phyloP scores from a whole-genome alignment of 2,113 vertebrate genomes.

The Panurus biarmicus region DNA sequence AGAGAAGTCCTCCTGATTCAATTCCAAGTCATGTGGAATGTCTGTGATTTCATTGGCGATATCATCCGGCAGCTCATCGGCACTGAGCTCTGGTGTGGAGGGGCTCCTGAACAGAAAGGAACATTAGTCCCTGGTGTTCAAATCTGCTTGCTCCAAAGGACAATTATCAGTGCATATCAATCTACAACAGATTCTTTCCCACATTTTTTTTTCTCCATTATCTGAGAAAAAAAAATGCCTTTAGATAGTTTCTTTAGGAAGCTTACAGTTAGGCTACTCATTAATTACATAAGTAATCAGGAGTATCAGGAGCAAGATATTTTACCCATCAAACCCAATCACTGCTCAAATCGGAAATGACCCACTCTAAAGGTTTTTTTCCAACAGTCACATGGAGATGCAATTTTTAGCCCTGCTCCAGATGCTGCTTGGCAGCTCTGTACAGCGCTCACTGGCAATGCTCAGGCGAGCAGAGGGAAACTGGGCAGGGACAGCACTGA shows the following conservation, averaged over 20 bases:
- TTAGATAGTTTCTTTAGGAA: neutral
- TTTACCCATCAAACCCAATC: neutral
- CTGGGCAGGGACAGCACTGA: constrained; percentile 37
- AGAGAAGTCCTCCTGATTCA: constrained; percentile 98
- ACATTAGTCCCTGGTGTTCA: neutral
- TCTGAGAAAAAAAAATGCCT: neutral
- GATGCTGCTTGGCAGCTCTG: neutral
- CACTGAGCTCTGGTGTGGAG: constrained; percentile 92
- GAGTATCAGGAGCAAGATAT: neutral
- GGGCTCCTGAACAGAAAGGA: constrained; percentile 78
- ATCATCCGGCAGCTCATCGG: constrained; percentile 95
- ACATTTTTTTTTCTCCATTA: neutral
- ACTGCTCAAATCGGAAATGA: neutral
- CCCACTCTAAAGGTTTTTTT: neutral
- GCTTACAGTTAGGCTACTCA: neutral
- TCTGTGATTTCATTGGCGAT: constrained; percentile 97
- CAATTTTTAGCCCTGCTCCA: neutral
- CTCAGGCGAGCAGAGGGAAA: neutral
- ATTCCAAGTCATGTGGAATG: constrained; percentile 98
- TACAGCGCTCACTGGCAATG: rapidly evolving
- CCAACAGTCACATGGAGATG: neutral
- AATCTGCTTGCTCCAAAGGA: neutral
- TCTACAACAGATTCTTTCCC: neutral
- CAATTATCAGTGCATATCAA: neutral
- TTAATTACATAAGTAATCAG: neutral